These are phyloP conservation scores for Chelmon rostratus DNA, from an alignment of 2,797 vertebrate species.

Conservation along the genomic window DNA sequence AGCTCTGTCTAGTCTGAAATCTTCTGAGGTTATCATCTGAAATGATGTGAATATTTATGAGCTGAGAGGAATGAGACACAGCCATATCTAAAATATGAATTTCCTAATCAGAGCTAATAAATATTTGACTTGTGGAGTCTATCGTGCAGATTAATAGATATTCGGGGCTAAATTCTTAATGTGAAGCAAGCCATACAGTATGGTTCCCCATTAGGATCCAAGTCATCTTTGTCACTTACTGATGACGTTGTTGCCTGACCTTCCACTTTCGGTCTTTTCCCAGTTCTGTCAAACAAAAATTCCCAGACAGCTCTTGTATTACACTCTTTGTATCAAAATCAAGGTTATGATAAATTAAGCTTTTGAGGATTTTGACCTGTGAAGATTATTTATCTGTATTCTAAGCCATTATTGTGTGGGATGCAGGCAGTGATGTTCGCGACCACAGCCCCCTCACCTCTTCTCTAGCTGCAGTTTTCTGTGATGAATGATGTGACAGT, in stretches of 20 bases:
- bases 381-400: constrained; percentile 8
- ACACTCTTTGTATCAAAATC: constrained; percentile 10
- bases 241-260: constrained; percentile 51
- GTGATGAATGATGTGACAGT: constrained; percentile 29
- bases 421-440: not conserved
- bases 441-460: not conserved
- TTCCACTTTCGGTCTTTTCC: constrained; percentile 54
- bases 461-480: constrained; percentile 13
- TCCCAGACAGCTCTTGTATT: constrained; percentile 7
- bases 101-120: constrained; percentile 89
- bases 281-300: constrained; percentile 46
- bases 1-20: constrained; percentile 73
- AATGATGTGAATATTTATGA: constrained; percentile 86
- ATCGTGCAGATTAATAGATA: constrained; percentile 86
- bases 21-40: constrained; percentile 80
- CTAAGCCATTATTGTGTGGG: not conserved
- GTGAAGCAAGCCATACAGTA: constrained; percentile 75
- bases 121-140: constrained; percentile 88
- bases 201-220: constrained; percentile 77
- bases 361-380: not conserved
- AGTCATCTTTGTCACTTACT: constrained; percentile 79
- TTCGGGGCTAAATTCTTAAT: constrained; percentile 87
- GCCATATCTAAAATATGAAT: constrained; percentile 89
- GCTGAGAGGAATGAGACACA: constrained; percentile 81
- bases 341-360: not conserved